These are phyloP conservation scores for Pantala flavescens DNA, from an alignment of 1,140 invertebrate species.

Conservation along the genomic window DNA sequence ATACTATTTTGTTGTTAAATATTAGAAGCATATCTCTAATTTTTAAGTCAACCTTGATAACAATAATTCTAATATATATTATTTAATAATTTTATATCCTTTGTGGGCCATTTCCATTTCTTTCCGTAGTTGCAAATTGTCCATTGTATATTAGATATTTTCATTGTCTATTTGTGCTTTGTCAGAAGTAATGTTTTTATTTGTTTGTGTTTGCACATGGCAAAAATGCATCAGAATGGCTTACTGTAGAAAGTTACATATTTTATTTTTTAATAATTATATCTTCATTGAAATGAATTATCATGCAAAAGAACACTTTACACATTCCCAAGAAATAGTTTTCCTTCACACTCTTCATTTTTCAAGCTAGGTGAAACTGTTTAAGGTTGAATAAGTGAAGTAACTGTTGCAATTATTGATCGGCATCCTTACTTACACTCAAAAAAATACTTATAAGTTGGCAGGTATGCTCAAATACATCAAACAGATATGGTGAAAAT, in stretches of 20 bases:
- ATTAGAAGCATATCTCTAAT: no score
- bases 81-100: neutral
- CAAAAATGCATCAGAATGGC: neutral
- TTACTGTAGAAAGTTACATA: neutral
- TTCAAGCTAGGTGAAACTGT: no score
- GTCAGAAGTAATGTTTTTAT: neutral
- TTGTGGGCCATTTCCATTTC: neutral
- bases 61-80: no score
- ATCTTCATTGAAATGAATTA: no score
- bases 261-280: neutral
- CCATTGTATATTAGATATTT: no score
- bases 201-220: neutral
- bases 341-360: no score
- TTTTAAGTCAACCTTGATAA: no score
- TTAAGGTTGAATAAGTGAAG: no score
- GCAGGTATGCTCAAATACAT: neutral
- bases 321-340: no score
- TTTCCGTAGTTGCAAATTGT: neutral
- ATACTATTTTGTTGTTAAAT: no score
- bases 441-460: neutral
- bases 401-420: neutral
- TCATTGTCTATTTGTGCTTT: no score
- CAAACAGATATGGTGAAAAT: neutral
- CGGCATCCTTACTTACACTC: constrained; percentile 6
- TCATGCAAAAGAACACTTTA: no score